Evolutionary conservation across 2,113 vertebrate species (phyloP), one percentile per base, ranked within the genome.

Genomic region (Hoplias malabaricus): DNA sequence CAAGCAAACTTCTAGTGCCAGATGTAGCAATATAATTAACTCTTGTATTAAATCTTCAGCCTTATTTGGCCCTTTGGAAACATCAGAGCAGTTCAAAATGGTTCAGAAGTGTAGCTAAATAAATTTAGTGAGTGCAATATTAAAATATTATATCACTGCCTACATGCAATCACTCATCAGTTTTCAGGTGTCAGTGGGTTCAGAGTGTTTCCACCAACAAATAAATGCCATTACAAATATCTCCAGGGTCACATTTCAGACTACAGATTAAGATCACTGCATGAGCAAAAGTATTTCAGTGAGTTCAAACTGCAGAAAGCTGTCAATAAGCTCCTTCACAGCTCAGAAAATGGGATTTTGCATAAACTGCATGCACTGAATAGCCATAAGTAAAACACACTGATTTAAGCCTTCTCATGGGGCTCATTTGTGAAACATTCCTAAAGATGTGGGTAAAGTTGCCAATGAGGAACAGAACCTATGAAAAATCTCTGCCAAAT

Each of bases 271-370:
- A 56, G 21, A 69, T 23, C 57, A 8, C 31, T 19, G 33, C 59
- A 34, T n/a, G 57, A 63, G 59, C 7, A 36, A 6, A 63, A 9
- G 36, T 66, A 54, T 66, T 66, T 54, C 46, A 75, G 33, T 40
- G 19, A 21, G 25, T 21, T 48, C 19, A 66, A 29, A 62, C 54
- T 11, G 12, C 4, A 9, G 38, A 66, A 77, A 77, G 9, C 50
- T 71, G 53, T 16, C n/a, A 29, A 62, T 29, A 29, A 54, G 23
- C 67, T 59, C 53, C 34, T 71, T 76, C 46, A 34, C 31, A 62
- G 25, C 61, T 56, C 63, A 23, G 57, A 48, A 77, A 12, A 50
- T 67, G 59, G 23, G 34, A 67, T 38, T 80, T 46, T 54, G 42
- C 27, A 50, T 46, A 43, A 27, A 36, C 19, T 71, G 46, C 31